These are phyloP conservation scores for Apocheima hispidaria DNA, from an alignment of 2,888 invertebrate species.

Conservation along the genomic window DNA sequence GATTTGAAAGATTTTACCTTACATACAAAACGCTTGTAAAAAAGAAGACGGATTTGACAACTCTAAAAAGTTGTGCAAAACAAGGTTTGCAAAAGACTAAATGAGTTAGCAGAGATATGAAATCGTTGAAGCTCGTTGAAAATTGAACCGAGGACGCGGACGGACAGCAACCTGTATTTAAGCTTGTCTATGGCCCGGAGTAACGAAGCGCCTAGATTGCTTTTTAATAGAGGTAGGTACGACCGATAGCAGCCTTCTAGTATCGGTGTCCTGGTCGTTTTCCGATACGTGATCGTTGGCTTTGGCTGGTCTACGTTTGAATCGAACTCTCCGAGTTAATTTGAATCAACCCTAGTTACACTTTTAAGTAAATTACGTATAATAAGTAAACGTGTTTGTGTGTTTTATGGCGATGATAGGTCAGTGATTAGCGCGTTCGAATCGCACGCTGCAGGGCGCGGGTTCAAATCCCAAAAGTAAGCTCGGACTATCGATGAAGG, in stretches of 20 bases:
- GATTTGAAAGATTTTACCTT: too few species aligned
- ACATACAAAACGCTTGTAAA: too few species aligned
- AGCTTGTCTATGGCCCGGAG: conserved; percentile 10
- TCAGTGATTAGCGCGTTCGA: too few species aligned
- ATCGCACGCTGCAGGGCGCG: too few species aligned
- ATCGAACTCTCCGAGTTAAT: conserved; percentile 21
- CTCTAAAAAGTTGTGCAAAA: neutral
- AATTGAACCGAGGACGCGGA: conserved; percentile 17
- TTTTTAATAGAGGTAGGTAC: conserved; percentile 58
- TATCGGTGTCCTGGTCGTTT: conserved; percentile 39
- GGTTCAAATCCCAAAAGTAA: too few species aligned
- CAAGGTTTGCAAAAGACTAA: conserved; percentile 13
- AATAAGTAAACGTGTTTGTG: too few species aligned
- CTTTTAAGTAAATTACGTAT: neutral
- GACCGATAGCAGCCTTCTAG: conserved; percentile 42
- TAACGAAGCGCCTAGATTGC: conserved; percentile 53
- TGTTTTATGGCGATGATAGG: too few species aligned
- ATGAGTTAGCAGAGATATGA: conserved; percentile 14
- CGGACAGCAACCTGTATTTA: conserved; percentile 3
- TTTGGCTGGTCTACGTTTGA: neutral
- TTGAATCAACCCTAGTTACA: neutral
- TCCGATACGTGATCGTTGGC: conserved; percentile 46
- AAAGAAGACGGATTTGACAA: neutral
- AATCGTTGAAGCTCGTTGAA: conserved; percentile 16
- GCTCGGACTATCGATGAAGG: too few species aligned